Percentiles rank a stretch among this genome's conserved stretches.
Conservation (phyloP, 2,113 vertebrate genomes). For the Eupsittula cactorum region DNA sequence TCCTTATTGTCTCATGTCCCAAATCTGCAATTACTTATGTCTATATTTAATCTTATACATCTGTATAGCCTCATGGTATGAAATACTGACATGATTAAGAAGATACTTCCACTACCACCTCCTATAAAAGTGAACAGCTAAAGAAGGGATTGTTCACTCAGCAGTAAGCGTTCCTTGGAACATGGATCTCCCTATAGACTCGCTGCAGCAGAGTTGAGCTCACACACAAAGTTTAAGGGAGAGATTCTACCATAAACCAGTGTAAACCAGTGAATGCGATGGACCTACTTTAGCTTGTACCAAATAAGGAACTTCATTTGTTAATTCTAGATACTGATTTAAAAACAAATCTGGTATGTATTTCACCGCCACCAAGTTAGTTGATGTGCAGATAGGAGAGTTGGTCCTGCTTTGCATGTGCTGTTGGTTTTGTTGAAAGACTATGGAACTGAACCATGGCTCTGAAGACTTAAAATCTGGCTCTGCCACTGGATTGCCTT, state of each 20-base stretch:
- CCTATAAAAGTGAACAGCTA: background rate
- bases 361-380: too few species aligned
- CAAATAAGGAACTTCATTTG: background rate
- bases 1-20: background rate
- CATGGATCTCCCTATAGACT: background rate
- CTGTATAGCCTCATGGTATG: background rate
- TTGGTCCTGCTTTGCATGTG: background rate
- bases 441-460: rapidly evolving
- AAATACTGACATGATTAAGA: background rate
- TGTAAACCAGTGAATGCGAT: background rate
- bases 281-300: background rate
- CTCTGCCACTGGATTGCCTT: background rate
- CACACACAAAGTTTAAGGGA: background rate
- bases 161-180: background rate
- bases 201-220: rapidly evolving
- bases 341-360: background rate
- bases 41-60: background rate
- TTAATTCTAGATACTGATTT: background rate
- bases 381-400: background rate
- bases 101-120: background rate
- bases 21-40: constrained; percentile 46
- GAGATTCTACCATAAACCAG: background rate
- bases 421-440: background rate
- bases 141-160: background rate
- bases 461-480: background rate